phyloP scores from a whole-genome alignment of 2,888 invertebrate genomes.

The Andrena bucephala region DNA sequence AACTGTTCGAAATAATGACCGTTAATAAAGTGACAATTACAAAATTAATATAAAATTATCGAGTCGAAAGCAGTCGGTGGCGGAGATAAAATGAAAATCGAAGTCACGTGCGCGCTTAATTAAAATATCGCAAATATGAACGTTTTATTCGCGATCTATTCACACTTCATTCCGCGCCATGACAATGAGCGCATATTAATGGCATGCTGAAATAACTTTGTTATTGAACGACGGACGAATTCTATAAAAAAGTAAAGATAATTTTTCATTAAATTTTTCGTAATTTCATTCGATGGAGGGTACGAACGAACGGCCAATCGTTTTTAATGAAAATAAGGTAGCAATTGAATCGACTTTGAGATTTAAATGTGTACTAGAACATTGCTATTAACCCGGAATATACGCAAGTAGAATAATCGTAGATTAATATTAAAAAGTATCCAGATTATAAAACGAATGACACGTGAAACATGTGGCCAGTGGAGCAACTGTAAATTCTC shows the following conservation, averaged over 20 bases:
- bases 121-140: slow-evolving; percentile 42
- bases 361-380: background rate
- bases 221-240: background rate
- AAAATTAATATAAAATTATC: slow-evolving; percentile 40
- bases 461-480: background rate
- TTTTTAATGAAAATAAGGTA: background rate
- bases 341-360: background rate
- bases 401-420: background rate
- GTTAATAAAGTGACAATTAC: slow-evolving; percentile 32
- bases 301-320: background rate
- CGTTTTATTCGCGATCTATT: slow-evolving; percentile 29
- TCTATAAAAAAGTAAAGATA: background rate
- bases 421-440: background rate
- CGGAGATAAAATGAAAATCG: slow-evolving; percentile 43
- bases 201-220: background rate
- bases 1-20: background rate
- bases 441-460: background rate
- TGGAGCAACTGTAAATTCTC: background rate
- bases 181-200: slow-evolving; percentile 1
- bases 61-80: slow-evolving; percentile 25
- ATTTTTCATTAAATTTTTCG: background rate
- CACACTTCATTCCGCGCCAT: slow-evolving; percentile 5
- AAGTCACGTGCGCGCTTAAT: slow-evolving; percentile 52
- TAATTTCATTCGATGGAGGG: background rate
- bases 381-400: background rate